A percentile compares a stretch with the other conserved stretches of the same genome.
These are phyloP conservation scores for Cataglyphis hispanica DNA, from an alignment of 1,140 invertebrate genomes.

Conservation along the genomic window DNA sequence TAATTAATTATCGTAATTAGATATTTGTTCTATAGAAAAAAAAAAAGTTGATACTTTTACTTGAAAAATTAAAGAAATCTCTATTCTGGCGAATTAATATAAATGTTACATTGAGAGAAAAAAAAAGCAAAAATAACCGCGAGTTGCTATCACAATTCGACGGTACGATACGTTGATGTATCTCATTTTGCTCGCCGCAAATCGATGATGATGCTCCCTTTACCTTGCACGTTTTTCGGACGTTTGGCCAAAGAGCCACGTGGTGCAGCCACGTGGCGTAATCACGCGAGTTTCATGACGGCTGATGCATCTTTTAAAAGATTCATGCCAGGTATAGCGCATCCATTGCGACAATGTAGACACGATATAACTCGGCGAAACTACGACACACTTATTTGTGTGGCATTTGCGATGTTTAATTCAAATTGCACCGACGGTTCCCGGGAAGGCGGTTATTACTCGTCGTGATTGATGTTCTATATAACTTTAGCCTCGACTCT, in stretches of 20 bases:
- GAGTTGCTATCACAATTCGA: neutral
- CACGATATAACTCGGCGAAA: slow-evolving; percentile 51
- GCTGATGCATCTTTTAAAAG: slow-evolving; percentile 50
- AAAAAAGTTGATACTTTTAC: neutral
- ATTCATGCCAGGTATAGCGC: slow-evolving; percentile 58
- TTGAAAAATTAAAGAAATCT: neutral
- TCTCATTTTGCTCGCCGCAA: slow-evolving; percentile 1
- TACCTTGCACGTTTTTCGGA: slow-evolving; percentile 47
- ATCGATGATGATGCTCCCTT: slow-evolving; percentile 38
- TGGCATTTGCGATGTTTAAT: slow-evolving; percentile 57
- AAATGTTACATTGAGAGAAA: neutral
- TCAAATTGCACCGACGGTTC: slow-evolving; percentile 34
- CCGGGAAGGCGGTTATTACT: slow-evolving; percentile 47
- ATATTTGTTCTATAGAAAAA: neutral
- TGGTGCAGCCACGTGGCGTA: slow-evolving; percentile 71
- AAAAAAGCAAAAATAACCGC: neutral
- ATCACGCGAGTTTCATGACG: slow-evolving; percentile 51
- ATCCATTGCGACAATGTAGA: slow-evolving; percentile 23
- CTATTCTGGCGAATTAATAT: neutral
- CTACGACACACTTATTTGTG: slow-evolving; percentile 62
- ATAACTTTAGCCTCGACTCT: slow-evolving; percentile 53
- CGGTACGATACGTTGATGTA: slow-evolving; percentile 3
- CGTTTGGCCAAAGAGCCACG: neutral
- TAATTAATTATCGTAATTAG: neutral
- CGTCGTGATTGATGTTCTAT: slow-evolving; percentile 52